Conservation (phyloP, 2,888 invertebrate species). For the Coenonympha glycerion region DNA sequence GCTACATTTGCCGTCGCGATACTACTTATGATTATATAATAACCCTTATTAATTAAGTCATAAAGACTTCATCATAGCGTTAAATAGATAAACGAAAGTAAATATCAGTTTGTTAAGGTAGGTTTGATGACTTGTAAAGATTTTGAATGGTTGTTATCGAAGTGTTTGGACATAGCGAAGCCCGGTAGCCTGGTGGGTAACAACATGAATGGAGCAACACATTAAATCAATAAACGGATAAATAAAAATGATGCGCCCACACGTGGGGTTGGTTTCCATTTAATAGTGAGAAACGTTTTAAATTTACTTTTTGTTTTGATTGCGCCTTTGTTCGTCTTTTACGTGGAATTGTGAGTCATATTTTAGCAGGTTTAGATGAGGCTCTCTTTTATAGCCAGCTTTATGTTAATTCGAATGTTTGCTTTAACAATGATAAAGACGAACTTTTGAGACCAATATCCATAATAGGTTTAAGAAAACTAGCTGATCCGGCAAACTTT, state of each 20-base stretch:
- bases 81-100: neutral
- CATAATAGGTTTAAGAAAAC: too few species aligned
- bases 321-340: neutral
- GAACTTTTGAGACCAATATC: too few species aligned
- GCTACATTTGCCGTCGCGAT: slow-evolving; percentile 19
- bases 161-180: slow-evolving; percentile 43
- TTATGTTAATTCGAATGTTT: too few species aligned
- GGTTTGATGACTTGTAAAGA: slow-evolving; percentile 46
- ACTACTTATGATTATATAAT: slow-evolving; percentile 20
- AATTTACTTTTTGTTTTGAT: neutral
- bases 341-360: neutral
- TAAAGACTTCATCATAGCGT: slow-evolving; percentile 32
- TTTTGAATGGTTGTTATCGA: slow-evolving; percentile 43
- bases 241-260: slow-evolving; percentile 60
- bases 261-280: slow-evolving; percentile 41
- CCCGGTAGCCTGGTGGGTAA: slow-evolving; percentile 59
- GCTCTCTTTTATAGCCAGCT: neutral
- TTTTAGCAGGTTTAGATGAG: neutral
- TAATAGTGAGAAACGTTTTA: neutral
- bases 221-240: slow-evolving; percentile 56
- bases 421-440: too few species aligned
- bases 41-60: slow-evolving; percentile 29
- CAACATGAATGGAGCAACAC: slow-evolving; percentile 57
- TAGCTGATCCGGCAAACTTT: too few species aligned
- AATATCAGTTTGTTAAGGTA: slow-evolving; percentile 18